These are phyloP conservation scores for Montipora cactus DNA, from an alignment of 64 coral and sea anemone genomes.

Conservation along the genomic window DNA sequence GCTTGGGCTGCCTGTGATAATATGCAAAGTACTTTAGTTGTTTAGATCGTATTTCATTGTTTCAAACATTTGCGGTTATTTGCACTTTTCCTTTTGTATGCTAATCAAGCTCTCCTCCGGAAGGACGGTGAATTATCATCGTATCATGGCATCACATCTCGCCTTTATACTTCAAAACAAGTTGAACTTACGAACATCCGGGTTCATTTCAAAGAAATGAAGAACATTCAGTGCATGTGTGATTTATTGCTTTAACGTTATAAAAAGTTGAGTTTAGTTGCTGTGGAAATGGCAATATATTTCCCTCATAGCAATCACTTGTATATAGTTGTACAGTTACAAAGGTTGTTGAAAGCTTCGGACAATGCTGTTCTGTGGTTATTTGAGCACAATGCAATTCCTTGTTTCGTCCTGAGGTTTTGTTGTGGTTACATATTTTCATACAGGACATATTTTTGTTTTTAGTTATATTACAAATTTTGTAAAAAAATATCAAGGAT, in stretches of 20 bases:
- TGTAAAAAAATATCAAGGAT: neutral
- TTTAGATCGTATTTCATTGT: neutral
- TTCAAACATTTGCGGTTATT: neutral
- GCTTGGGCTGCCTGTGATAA: no score
- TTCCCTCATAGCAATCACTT: no score
- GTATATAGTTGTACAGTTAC: no score
- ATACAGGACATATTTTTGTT: conserved; percentile 25
- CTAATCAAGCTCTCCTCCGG: no score
- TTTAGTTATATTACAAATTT: neutral
- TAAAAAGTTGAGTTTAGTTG: no score
- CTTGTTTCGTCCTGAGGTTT: neutral
- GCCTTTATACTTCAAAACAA: no score
- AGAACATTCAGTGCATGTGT: neutral
- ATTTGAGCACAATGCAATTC: neutral
- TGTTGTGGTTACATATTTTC: neutral
- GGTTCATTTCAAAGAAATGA: neutral
- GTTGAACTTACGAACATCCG: no score
- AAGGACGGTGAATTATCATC: no score
- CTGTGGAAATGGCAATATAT: no score
- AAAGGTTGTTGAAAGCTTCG: neutral
- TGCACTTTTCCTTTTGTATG: neutral
- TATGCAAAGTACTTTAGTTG: neutral
- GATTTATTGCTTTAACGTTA: no score
- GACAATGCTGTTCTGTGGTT: neutral
- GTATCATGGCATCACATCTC: no score